Conservation (phyloP, 1,140 invertebrate genomes). For the Drosophila nebulosa region DNA sequence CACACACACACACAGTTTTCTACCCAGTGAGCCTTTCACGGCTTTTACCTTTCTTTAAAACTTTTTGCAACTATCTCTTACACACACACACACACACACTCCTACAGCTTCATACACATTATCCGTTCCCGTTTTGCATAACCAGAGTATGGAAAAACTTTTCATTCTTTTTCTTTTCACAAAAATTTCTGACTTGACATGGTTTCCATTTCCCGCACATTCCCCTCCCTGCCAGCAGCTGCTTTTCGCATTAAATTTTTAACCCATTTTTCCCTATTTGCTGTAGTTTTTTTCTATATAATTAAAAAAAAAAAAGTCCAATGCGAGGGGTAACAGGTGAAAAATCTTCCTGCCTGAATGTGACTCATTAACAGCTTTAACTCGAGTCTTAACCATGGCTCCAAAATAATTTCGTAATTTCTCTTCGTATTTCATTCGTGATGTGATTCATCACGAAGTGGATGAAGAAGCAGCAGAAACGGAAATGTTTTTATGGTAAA, state of each 20-base stretch:
- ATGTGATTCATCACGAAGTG: slow-evolving; percentile 36
- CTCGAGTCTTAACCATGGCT: slow-evolving; percentile 5
- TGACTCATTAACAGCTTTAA: slow-evolving; percentile 38
- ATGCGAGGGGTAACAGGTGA: not conserved
- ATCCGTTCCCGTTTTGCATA: not conserved
- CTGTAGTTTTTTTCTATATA: not conserved
- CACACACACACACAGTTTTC: not conserved
- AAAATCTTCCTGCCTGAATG: not conserved
- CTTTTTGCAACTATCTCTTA: not conserved
- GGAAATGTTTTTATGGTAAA: slow-evolving; percentile 39
- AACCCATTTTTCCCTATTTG: not conserved
- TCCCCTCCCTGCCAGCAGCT: not conserved
- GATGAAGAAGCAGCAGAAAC: slow-evolving; percentile 16
- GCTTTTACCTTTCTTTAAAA: not conserved
- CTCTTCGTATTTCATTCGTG: not conserved
- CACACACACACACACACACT: not conserved
- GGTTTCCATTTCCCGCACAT: slow-evolving; percentile 47
- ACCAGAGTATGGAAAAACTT: not conserved
- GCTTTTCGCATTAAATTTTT: not conserved
- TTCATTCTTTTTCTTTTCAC: not conserved
- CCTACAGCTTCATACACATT: not conserved
- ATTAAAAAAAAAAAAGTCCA: slow-evolving; percentile 10
- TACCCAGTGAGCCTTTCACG: not conserved
- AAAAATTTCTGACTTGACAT: slow-evolving; percentile 66
- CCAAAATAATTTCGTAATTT: slow-evolving; percentile 2